These are phyloP conservation scores for Gulo gulo DNA, from an alignment of 2,113 vertebrate species.

Conservation along the genomic window DNA sequence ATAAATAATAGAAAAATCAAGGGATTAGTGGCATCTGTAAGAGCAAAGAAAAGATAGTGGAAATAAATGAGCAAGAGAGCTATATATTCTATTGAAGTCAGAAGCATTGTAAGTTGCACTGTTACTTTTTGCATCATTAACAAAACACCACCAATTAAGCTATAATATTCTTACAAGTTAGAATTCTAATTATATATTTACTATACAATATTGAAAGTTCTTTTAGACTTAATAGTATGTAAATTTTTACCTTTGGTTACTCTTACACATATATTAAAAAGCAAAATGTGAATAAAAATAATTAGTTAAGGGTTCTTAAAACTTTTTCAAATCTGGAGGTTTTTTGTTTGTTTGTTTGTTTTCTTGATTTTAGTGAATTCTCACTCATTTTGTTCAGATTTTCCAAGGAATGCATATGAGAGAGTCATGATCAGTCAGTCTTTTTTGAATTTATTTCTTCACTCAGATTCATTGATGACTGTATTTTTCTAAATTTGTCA, in stretches of 20 bases:
- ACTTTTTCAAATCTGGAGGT: neutral
- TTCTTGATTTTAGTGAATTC: neutral
- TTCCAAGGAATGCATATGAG: neutral
- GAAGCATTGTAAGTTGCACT: neutral
- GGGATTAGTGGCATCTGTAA: neutral
- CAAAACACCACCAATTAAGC: neutral
- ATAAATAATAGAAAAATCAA: neutral
- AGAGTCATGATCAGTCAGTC: neutral
- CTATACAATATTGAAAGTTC: neutral
- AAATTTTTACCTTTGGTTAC: neutral
- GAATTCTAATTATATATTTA: neutral
- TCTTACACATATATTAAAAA: neutral
- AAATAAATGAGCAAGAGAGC: neutral
- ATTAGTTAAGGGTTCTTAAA: neutral
- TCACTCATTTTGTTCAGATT: neutral
- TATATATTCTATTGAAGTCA: neutral
- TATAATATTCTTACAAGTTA: neutral
- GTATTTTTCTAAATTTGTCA: neutral
- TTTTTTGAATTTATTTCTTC: neutral
- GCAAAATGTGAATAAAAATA: neutral
- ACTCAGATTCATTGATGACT: neutral
- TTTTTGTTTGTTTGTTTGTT: neutral
- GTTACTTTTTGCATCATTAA: neutral
- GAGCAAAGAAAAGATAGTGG: neutral
- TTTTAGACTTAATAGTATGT: neutral